phyloP scores from a whole-genome alignment of 2,797 vertebrate genomes.

The Furcifer pardalis region DNA sequence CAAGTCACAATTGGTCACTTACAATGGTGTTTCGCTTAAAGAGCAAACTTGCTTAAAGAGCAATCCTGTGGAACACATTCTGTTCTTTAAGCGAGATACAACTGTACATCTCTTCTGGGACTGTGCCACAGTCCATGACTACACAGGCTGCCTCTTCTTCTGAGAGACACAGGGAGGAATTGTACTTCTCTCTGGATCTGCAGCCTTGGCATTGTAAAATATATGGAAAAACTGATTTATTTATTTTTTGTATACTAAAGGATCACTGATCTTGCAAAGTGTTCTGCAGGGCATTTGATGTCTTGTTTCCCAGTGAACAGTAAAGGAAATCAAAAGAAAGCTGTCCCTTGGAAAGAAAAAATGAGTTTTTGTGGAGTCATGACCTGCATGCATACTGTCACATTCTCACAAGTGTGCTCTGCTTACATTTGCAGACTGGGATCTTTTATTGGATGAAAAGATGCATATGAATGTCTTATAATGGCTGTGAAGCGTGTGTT shows the following conservation, averaged over 20 bases:
- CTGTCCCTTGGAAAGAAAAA: slow-evolving; percentile 1
- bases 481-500: not conserved
- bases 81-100: too few species aligned
- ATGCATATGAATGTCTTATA: not conserved
- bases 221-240: not conserved
- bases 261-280: not conserved
- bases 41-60: too few species aligned
- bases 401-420: not conserved
- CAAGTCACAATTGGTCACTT: too few species aligned
- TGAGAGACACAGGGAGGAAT: too few species aligned
- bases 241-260: not conserved
- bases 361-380: not conserved
- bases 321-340: not conserved
- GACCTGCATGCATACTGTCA: not conserved
- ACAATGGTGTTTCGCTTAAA: too few species aligned
- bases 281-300: not conserved
- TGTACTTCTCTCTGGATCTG: too few species aligned
- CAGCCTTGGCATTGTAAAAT: too few species aligned
- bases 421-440: not conserved
- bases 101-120: too few species aligned
- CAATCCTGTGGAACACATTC: too few species aligned
- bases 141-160: too few species aligned
- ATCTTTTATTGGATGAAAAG: slow-evolving; percentile 1
- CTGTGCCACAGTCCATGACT: too few species aligned
- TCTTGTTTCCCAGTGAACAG: not conserved